Percentiles rank a stretch among this genome's conserved stretches.
phyloP scores from a whole-genome alignment of 1,140 invertebrate genomes.

The Chrysopa pallens region DNA sequence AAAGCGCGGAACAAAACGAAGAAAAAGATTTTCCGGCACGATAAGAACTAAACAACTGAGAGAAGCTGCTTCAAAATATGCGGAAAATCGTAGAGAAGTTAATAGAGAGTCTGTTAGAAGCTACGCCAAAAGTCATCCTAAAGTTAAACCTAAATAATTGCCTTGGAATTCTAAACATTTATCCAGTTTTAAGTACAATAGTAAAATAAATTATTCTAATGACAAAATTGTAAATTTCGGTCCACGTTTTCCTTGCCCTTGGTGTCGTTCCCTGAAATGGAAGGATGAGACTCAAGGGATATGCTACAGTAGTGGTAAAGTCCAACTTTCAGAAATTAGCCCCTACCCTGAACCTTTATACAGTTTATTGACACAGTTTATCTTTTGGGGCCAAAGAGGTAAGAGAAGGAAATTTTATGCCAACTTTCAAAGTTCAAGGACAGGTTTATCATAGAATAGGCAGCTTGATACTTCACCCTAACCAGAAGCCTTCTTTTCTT shows the following conservation, averaged over 20 bases:
- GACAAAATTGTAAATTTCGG: constrained; percentile 2
- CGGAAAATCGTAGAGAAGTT: not conserved
- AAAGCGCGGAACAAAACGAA: not conserved
- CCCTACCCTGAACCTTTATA: constrained; percentile 1
- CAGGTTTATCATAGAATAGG: constrained; percentile 22
- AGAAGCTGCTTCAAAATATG: not conserved
- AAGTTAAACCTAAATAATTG: not conserved
- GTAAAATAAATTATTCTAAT: constrained; percentile 1
- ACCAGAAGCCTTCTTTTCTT: constrained; percentile 15
- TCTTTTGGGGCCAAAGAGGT: constrained; percentile 8
- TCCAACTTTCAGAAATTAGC: not conserved
- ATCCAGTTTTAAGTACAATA: not conserved
- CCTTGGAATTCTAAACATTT: constrained; percentile 1
- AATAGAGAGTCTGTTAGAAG: no score
- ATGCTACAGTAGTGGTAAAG: not conserved
- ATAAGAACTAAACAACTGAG: constrained; percentile 1
- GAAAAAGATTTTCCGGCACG: not conserved
- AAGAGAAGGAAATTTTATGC: constrained; percentile 3
- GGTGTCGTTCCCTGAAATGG: constrained; percentile 2
- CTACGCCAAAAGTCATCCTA: no score
- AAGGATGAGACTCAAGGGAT: constrained; percentile 3
- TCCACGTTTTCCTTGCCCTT: not conserved
- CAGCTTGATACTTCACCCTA: constrained; percentile 12
- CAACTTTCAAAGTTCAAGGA: constrained; percentile 15
- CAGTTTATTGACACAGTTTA: not conserved